These are phyloP conservation scores for Menidia beryllina DNA, from an alignment of 2,113 vertebrate genomes.

Conservation along the genomic window DNA sequence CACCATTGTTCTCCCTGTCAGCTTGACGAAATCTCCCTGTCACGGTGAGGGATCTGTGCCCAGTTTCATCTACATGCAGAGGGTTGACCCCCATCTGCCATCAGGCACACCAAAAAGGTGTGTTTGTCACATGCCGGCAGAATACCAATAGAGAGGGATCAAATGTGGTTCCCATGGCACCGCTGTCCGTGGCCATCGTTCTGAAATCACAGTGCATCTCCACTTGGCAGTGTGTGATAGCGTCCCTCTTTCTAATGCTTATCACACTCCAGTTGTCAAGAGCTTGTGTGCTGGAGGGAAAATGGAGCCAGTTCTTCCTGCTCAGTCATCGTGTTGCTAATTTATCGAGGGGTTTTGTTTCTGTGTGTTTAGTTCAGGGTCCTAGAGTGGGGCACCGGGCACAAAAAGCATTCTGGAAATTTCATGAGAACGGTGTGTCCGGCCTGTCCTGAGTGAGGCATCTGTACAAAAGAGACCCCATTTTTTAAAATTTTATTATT, in stretches of 20 bases:
- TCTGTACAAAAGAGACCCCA: no score
- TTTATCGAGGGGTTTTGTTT: slow-evolving; percentile 62
- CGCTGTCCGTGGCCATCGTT: slow-evolving; percentile 13
- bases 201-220: slow-evolving; percentile 55
- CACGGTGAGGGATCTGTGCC: slow-evolving; percentile 56
- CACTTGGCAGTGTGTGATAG: slow-evolving; percentile 30
- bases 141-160: slow-evolving; percentile 25
- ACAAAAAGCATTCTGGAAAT: slow-evolving; percentile 48
- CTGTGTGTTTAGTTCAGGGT: slow-evolving; percentile 52
- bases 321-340: slow-evolving; percentile 65
- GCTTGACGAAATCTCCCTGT: slow-evolving; percentile 68
- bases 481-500: no score
- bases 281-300: slow-evolving; percentile 58
- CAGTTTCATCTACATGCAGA: slow-evolving; percentile 36
- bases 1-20: slow-evolving; percentile 71
- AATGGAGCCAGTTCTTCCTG: slow-evolving; percentile 68
- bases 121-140: slow-evolving; percentile 18
- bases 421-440: neutral
- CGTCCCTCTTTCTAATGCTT: slow-evolving; percentile 60
- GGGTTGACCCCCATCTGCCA: neutral
- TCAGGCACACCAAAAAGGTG: slow-evolving; percentile 14
- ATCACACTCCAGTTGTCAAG: slow-evolving; percentile 68
- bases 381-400: slow-evolving; percentile 4
- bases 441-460: no score
- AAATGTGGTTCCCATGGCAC: slow-evolving; percentile 45